phyloP scores from a whole-genome alignment of 2,113 vertebrate species.

The Peromyscus polionotus region DNA sequence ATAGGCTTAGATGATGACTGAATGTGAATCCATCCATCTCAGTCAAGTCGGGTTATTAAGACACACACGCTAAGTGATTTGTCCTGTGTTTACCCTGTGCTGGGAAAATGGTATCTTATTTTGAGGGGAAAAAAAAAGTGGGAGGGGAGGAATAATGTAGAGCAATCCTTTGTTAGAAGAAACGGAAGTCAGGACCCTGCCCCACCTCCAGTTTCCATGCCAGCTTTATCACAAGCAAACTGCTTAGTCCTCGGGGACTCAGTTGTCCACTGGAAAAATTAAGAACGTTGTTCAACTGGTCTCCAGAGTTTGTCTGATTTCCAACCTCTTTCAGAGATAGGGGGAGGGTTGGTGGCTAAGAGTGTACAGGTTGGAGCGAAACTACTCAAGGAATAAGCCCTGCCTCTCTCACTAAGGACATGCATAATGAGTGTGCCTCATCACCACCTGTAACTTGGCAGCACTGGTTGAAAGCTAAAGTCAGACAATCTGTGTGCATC shows the following conservation, averaged over 20 bases:
- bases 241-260: background rate
- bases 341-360: background rate
- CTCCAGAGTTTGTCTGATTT: background rate
- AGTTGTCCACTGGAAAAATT: slow-evolving; percentile 38
- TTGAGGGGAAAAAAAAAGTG: background rate
- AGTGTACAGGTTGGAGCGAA: background rate
- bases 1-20: slow-evolving; percentile 84
- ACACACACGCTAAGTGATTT: slow-evolving; percentile 85
- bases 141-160: background rate
- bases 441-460: slow-evolving; percentile 12
- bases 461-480: background rate
- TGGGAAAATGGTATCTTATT: slow-evolving; percentile 77
- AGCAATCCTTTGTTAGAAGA: slow-evolving; percentile 63
- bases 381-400: no score
- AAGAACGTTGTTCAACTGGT: background rate
- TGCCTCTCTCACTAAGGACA: background rate
- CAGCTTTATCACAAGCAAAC: slow-evolving; percentile 12
- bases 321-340: background rate
- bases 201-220: background rate
- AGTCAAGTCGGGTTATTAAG: slow-evolving; percentile 87
- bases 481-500: background rate
- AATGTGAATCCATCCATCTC: slow-evolving; percentile 84
- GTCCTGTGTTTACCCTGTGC: slow-evolving; percentile 74
- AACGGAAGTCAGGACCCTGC: slow-evolving; percentile 39
- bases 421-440: background rate